phyloP scores from a whole-genome alignment of 2,113 vertebrate species.

The Macquaria ambigua region DNA sequence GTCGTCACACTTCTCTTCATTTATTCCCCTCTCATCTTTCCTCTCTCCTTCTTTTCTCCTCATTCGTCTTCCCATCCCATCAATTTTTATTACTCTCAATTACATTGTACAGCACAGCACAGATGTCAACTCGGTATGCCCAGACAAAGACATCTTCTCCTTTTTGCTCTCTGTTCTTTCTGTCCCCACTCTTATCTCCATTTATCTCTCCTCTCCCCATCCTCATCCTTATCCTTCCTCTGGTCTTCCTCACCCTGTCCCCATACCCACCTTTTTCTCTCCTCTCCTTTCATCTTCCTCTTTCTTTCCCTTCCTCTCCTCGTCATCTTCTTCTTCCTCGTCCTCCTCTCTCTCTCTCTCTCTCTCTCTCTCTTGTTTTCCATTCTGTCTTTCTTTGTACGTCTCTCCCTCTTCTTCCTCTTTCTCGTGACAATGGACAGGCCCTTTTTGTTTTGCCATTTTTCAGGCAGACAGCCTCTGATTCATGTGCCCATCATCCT shows the following conservation, averaged over 20 bases:
- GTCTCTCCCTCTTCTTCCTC: slow-evolving; percentile 3
- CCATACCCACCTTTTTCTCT: neutral
- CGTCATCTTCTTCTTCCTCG: neutral
- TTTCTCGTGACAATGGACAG: slow-evolving; percentile 48
- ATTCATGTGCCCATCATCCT: slow-evolving; percentile 79
- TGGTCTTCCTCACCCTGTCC: neutral
- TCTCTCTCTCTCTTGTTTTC: slow-evolving; percentile 3
- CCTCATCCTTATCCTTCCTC: neutral
- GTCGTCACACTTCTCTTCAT: neutral
- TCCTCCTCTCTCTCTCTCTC: too few species aligned
- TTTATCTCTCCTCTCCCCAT: neutral
- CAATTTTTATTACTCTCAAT: slow-evolving; percentile 20
- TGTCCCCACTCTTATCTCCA: neutral
- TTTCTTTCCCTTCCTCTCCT: neutral
- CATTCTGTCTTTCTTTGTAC: slow-evolving; percentile 18
- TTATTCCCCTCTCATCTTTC: neutral
- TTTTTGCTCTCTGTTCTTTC: neutral
- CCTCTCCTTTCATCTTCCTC: neutral
- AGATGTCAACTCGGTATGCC: slow-evolving; percentile 14
- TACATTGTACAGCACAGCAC: slow-evolving; percentile 17
- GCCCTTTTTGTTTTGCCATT: slow-evolving; percentile 41
- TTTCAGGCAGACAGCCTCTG: slow-evolving; percentile 68
- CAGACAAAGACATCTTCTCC: slow-evolving; percentile 14
- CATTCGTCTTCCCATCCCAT: slow-evolving; percentile 17
- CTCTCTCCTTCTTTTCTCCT: neutral